Conservation (phyloP, 2,797 vertebrate genomes). For the Capromys pilorides region DNA sequence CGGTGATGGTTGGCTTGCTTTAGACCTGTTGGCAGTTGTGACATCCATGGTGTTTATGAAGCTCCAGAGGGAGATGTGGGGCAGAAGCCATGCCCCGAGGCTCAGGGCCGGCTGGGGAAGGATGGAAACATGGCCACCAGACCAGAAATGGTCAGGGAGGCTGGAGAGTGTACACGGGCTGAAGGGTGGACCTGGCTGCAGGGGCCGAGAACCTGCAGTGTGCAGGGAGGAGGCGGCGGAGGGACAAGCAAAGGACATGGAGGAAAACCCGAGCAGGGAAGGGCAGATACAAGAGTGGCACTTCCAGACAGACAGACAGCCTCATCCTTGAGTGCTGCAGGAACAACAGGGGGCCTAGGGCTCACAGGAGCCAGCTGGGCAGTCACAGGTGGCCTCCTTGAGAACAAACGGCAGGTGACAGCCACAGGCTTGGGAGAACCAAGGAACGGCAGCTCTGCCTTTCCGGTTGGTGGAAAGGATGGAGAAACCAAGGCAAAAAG, state of each 20-base stretch:
- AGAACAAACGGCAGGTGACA: not conserved
- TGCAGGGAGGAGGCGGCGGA: not conserved
- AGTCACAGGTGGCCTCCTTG: not conserved
- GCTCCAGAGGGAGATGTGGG: not conserved
- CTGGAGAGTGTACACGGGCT: not conserved
- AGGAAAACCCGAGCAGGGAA: not conserved
- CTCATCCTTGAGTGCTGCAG: not conserved
- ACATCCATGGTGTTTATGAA: not conserved
- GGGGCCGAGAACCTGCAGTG: not conserved
- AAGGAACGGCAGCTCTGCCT: not conserved
- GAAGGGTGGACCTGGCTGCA: not conserved
- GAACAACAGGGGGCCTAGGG: not conserved
- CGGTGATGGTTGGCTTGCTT: not conserved
- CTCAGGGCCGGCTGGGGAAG: not conserved
- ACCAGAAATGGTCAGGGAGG: not conserved
- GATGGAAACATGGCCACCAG: not conserved
- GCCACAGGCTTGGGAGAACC: not conserved
- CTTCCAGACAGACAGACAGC: not conserved
- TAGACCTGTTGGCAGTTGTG: not conserved
- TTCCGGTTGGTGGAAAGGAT: not conserved
- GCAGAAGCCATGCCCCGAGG: not conserved
- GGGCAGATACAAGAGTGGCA: not conserved
- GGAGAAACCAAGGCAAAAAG: slow-evolving; percentile 15
- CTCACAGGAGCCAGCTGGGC: not conserved
- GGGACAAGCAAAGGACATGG: not conserved